Evolutionary conservation across 2,113 vertebrate species (phyloP).

Genomic region (Scophthalmus maximus): DNA sequence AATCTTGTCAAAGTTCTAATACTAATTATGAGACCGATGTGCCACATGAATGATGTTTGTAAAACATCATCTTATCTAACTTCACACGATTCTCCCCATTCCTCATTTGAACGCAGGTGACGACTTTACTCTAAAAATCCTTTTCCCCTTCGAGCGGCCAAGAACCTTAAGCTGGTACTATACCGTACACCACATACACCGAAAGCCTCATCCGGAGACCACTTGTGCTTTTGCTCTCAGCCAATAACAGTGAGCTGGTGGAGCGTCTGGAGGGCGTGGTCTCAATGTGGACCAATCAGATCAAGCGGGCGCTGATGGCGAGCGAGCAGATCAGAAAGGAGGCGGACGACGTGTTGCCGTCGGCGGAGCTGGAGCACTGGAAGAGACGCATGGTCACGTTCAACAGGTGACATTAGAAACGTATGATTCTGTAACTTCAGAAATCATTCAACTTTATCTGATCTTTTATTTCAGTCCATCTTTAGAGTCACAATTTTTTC

Average conservation of each 20-base stretch:
- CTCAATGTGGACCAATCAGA: conserved; percentile 84
- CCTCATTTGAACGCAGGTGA: no score
- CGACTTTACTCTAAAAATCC: no score
- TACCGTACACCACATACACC: no score
- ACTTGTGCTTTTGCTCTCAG: conserved; percentile 58
- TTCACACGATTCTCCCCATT: no score
- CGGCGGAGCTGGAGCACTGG: conserved; percentile 86
- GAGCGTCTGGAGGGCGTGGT: conserved; percentile 81
- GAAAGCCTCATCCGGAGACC: not conserved
- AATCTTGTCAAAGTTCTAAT: no score
- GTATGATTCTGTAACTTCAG: not conserved
- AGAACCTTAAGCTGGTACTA: no score
- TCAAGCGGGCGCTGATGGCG: conserved; percentile 83
- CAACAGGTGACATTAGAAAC: conserved; percentile 76
- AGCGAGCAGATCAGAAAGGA: conserved; percentile 88
- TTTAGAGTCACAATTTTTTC: no score
- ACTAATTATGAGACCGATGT: no score
- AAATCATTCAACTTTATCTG: not conserved
- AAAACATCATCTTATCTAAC: no score
- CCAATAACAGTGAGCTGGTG: conserved; percentile 81
- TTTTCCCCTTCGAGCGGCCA: no score
- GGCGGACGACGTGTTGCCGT: conserved; percentile 84
- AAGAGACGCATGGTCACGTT: conserved; percentile 85
- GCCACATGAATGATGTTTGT: no score
- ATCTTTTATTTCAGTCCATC: not conserved